phyloP scores from a whole-genome alignment of 1,140 invertebrate species.

The Drosophila pseudoananassae region DNA sequence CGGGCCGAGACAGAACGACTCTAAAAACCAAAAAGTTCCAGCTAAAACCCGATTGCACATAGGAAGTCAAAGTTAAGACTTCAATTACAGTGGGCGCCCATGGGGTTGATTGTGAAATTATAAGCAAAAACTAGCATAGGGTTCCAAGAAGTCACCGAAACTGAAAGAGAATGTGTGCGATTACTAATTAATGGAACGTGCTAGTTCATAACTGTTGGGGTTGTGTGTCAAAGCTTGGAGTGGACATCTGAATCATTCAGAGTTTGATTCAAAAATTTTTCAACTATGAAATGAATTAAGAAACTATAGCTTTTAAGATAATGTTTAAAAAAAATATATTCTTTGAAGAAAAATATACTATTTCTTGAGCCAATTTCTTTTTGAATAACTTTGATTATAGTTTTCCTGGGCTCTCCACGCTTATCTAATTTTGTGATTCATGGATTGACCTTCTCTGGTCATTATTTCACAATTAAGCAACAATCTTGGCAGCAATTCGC shows the following conservation, averaged over 20 bases:
- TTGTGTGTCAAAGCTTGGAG: background rate
- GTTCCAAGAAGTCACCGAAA: constrained; percentile 26
- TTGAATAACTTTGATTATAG: too few relatives aligned
- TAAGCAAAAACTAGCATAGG: constrained; percentile 36
- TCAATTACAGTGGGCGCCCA: constrained; percentile 61
- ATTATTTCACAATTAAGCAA: too few relatives aligned
- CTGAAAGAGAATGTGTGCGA: constrained; percentile 7
- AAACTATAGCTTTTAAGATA: too few relatives aligned
- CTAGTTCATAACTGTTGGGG: constrained; percentile 8
- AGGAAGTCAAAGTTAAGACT: constrained; percentile 63
- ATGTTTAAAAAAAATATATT: too few relatives aligned
- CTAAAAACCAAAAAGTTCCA: constrained; percentile 31
- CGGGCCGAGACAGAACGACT: constrained; percentile 38
- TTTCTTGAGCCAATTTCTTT: too few relatives aligned
- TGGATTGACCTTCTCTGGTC: too few relatives aligned
- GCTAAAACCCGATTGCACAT: constrained; percentile 60
- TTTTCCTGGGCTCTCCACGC: too few relatives aligned
- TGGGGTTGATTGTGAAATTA: constrained; percentile 43
- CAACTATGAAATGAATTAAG: too few relatives aligned
- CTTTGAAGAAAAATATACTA: too few relatives aligned
- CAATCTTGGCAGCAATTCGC: background rate
- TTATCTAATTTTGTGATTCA: too few relatives aligned
- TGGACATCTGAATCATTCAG: background rate
- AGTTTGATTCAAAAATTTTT: background rate
- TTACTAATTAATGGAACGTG: constrained; percentile 46